These are phyloP conservation scores for Acarapis woodi DNA, from an alignment of 1,140 invertebrate species.

Conservation along the genomic window DNA sequence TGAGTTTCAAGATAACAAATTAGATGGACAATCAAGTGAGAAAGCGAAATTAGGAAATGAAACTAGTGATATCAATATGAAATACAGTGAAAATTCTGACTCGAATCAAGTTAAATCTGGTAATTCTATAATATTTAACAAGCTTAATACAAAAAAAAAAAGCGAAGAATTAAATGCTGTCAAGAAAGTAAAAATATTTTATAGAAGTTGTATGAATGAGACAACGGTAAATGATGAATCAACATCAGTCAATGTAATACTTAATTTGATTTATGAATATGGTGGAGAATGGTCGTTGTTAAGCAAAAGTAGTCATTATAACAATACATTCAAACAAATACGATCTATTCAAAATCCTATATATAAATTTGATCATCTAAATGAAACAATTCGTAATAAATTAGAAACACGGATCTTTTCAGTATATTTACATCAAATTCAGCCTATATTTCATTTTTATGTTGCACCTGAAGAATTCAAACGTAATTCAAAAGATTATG, in stretches of 20 bases:
- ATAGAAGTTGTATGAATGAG: constrained; percentile 23
- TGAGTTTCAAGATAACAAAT: too few species aligned
- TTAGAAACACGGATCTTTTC: constrained; percentile 20
- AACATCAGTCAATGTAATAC: constrained; percentile 15
- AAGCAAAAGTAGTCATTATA: constrained; percentile 1
- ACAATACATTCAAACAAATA: not conserved
- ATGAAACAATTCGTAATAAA: constrained; percentile 15
- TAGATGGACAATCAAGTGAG: too few species aligned
- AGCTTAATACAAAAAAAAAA: too few species aligned
- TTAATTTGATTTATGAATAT: constrained; percentile 15
- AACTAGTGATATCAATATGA: constrained; percentile 16
- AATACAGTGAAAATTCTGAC: too few species aligned
- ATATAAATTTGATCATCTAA: constrained; percentile 4
- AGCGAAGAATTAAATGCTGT: constrained; percentile 16
- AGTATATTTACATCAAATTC: constrained; percentile 22
- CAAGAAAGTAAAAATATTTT: constrained; percentile 21
- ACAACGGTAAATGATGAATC: constrained; percentile 13
- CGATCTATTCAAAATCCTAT: not conserved
- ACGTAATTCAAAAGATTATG: not conserved
- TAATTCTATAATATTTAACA: too few species aligned
- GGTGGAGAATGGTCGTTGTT: constrained; percentile 23
- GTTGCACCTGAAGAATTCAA: constrained; percentile 16
- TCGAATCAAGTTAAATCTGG: too few species aligned
- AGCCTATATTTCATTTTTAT: constrained; percentile 22
- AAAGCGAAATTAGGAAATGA: too few species aligned